Evolutionary conservation across 2,113 vertebrate species (phyloP).

Genomic region (Mugil cephalus): DNA sequence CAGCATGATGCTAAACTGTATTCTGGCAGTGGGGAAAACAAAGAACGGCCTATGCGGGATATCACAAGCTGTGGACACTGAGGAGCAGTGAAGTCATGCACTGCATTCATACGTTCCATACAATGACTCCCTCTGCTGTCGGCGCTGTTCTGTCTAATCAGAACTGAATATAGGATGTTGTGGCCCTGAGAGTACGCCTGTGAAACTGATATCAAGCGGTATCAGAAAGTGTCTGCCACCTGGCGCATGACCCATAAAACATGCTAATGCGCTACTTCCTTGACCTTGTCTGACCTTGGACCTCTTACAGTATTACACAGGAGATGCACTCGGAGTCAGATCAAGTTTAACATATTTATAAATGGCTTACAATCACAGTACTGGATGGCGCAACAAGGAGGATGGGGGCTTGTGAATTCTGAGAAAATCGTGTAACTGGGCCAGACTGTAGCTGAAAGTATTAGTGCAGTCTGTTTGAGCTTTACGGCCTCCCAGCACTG

Average conservation of each 20-base stretch:
- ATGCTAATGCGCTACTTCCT: slow-evolving; percentile 20
- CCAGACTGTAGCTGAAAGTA: background rate
- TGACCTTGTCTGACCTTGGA: slow-evolving; percentile 31
- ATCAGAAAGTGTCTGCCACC: background rate
- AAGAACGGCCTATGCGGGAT: background rate
- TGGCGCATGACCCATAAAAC: slow-evolving; percentile 34
- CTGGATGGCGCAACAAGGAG: background rate
- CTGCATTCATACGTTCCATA: slow-evolving; percentile 17
- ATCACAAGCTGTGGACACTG: slow-evolving; percentile 6
- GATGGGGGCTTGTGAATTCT: background rate
- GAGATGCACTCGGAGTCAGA: slow-evolving; percentile 17
- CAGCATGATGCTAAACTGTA: background rate
- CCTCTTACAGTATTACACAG: slow-evolving; percentile 14
- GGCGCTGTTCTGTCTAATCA: slow-evolving; percentile 23
- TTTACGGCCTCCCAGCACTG: background rate
- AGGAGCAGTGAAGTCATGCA: slow-evolving; percentile 6
- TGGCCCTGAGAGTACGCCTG: slow-evolving; percentile 3
- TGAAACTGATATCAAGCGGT: slow-evolving; percentile 12
- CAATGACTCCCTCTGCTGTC: slow-evolving; percentile 39
- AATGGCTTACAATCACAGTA: slow-evolving; percentile 4
- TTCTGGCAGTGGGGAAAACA: background rate
- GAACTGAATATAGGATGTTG: slow-evolving; percentile 1
- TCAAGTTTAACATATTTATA: slow-evolving; percentile 17
- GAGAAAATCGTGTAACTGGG: background rate
- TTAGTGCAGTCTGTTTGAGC: slow-evolving; percentile 16